Percentiles rank a stretch among this genome's conserved stretches.
These are phyloP conservation scores for Lutjanus campechanus DNA, from an alignment of 2,797 vertebrate genomes.

Conservation along the genomic window DNA sequence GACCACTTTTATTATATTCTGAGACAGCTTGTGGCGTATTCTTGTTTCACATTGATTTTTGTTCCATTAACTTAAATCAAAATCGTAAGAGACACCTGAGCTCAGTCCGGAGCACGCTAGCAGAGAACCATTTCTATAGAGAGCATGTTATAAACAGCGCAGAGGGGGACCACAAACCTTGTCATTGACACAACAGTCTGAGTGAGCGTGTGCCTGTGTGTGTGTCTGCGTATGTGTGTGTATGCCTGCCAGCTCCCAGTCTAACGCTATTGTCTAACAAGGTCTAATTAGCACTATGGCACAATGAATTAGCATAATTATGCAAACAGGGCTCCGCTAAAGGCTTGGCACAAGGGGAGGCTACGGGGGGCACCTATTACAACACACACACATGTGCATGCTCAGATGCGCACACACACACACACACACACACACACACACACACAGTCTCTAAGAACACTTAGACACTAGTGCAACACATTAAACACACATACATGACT, in stretches of 20 bases:
- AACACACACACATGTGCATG: constrained; percentile 50
- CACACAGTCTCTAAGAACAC: constrained; percentile 26
- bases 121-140: constrained; percentile 74
- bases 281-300: constrained; percentile 87
- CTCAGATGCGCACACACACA: constrained; percentile 2
- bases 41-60: constrained; percentile 64
- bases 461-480: constrained; percentile 46
- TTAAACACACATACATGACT: constrained; percentile 40
- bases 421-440: constrained; percentile 48
- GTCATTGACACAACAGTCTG: constrained; percentile 84
- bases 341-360: constrained; percentile 81
- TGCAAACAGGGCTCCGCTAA: constrained; percentile 83
- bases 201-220: constrained; percentile 53
- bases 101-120: constrained; percentile 64
- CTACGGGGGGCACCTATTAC: constrained; percentile 80
- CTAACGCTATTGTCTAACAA: constrained; percentile 85
- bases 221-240: constrained; percentile 58
- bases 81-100: constrained; percentile 75
- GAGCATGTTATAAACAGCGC: constrained; percentile 77
- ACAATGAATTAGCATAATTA: constrained; percentile 89
- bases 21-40: constrained; percentile 40
- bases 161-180: constrained; percentile 81
- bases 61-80: constrained; percentile 65
- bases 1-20: constrained; percentile 16
- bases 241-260: constrained; percentile 76